phyloP scores from a whole-genome alignment of 2,797 vertebrate genomes.

The Cyprinodon diabolis region DNA sequence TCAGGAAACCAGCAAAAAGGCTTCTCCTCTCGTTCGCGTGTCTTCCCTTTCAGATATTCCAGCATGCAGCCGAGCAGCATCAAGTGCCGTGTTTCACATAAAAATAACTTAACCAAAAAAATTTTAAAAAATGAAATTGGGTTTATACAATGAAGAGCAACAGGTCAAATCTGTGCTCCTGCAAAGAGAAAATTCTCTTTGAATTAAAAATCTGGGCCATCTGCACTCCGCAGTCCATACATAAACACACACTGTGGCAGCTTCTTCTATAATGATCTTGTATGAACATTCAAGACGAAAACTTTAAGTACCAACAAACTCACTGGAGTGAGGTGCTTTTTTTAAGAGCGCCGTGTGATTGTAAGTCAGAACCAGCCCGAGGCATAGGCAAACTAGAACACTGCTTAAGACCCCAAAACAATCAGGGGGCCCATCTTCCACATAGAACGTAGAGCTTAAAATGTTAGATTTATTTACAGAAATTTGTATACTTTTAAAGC shows the following conservation, averaged over 20 bases:
- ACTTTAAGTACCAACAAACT: conserved; percentile 84
- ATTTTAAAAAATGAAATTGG: not conserved
- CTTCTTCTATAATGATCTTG: conserved; percentile 63
- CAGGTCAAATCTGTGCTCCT: conserved; percentile 57
- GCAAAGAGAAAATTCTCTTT: conserved; percentile 62
- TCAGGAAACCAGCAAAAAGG: conserved; percentile 69
- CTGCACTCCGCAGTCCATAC: conserved; percentile 62
- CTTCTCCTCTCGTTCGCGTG: conserved; percentile 67
- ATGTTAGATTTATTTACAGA: not conserved
- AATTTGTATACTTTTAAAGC: not conserved
- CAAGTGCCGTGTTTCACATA: conserved; percentile 79
- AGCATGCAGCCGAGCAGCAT: conserved; percentile 82
- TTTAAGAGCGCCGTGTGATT: conserved; percentile 41
- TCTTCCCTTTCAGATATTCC: conserved; percentile 83
- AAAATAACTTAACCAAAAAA: conserved; percentile 70
- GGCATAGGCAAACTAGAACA: not conserved
- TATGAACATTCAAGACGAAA: conserved; percentile 80
- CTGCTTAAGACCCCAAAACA: not conserved
- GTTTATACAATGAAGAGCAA: conserved; percentile 62
- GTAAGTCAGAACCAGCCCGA: conserved; percentile 8
- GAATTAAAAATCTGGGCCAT: conserved; percentile 60
- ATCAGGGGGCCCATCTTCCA: not conserved
- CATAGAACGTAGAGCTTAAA: not conserved
- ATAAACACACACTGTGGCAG: conserved; percentile 36
- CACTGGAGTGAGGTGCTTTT: conserved; percentile 61